These are phyloP conservation scores for Enteromius trimaculatus DNA, from an alignment of 2,797 vertebrate species.

Conservation along the genomic window DNA sequence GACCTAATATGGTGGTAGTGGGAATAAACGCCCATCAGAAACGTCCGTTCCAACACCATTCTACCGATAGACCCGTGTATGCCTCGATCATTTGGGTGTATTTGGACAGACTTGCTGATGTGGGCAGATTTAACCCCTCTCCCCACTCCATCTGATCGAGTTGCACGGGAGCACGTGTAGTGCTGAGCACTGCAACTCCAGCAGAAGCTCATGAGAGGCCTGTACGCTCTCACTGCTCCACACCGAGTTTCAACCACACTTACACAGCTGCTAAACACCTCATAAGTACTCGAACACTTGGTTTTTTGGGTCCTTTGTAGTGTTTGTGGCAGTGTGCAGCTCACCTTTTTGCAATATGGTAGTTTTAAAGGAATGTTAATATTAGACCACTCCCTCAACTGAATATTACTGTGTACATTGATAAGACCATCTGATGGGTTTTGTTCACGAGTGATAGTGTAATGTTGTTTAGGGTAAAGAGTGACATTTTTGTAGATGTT, in stretches of 20 bases:
- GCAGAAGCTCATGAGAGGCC: slow-evolving; percentile 32
- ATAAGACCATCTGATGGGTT: neutral
- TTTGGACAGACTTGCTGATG: slow-evolving; percentile 54
- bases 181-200: slow-evolving; percentile 80
- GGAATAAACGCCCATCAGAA: slow-evolving; percentile 45
- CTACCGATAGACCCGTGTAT: slow-evolving; percentile 11
- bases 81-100: slow-evolving; percentile 38
- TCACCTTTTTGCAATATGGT: neutral
- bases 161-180: slow-evolving; percentile 78
- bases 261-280: neutral
- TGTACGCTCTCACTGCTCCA: neutral
- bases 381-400: slow-evolving; percentile 25
- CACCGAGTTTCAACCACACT: slow-evolving; percentile 32
- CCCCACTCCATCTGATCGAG: slow-evolving; percentile 64
- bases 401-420: neutral
- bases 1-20: slow-evolving; percentile 47
- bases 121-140: slow-evolving; percentile 52
- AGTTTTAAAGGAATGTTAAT: slow-evolving; percentile 8
- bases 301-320: neutral
- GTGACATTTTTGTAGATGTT: neutral
- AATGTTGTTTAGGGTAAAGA: neutral
- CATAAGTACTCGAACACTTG: neutral
- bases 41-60: slow-evolving; percentile 38
- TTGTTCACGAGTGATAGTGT: neutral
- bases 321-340: neutral